These are phyloP conservation scores for Mesembrinibis cayennensis DNA, from an alignment of 2,113 vertebrate genomes.

Conservation along the genomic window DNA sequence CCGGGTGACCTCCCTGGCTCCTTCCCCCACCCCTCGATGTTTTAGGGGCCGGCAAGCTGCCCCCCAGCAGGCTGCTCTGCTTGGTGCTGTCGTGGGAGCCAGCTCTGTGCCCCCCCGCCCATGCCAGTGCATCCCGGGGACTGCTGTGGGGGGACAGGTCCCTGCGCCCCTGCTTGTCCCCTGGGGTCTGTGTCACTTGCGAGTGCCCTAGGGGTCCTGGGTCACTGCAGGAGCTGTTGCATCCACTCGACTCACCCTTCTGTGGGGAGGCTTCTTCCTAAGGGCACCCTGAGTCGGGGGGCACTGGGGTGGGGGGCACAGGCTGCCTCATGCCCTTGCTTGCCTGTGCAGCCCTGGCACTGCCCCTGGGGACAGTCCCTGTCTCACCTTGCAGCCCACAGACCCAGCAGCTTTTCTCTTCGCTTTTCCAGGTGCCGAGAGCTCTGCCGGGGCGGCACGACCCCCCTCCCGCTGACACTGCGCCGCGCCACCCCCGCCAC, in stretches of 20 bases:
- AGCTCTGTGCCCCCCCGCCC: neutral
- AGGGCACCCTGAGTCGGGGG: rapidly evolving
- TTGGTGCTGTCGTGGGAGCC: rapidly evolving
- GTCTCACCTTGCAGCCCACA: rapidly evolving
- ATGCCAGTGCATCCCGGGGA: rapidly evolving
- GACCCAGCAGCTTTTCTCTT: neutral
- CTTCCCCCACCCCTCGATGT: neutral
- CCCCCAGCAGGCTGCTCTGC: neutral
- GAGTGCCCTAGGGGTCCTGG: neutral
- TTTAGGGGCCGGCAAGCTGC: neutral
- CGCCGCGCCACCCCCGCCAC: neutral
- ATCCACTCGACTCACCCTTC: neutral
- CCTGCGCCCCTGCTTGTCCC: neutral
- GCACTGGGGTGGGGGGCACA: neutral
- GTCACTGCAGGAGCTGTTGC: neutral
- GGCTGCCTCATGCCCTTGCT: neutral
- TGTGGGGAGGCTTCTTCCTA: neutral
- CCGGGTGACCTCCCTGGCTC: neutral
- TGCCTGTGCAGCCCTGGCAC: rapidly evolving
- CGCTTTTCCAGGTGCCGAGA: neutral
- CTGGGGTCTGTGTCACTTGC: neutral
- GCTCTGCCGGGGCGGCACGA: neutral
- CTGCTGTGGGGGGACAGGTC: rapidly evolving
- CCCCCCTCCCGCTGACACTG: neutral
- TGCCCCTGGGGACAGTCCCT: neutral